Conservation (phyloP, 2,113 vertebrate genomes). For the Psophia crepitans region DNA sequence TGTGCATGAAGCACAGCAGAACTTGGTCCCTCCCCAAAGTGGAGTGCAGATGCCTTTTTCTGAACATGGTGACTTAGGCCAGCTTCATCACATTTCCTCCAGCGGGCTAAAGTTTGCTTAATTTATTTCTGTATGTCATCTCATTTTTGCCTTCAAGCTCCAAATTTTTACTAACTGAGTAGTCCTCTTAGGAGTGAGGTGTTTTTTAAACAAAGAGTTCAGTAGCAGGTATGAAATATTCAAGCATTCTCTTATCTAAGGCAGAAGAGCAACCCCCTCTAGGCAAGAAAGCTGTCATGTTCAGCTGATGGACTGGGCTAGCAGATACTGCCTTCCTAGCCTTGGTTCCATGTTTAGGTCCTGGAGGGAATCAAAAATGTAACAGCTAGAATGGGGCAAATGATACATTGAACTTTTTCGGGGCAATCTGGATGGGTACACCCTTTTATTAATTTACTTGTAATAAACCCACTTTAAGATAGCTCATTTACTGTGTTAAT, state of each 20-base stretch:
- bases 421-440: not conserved
- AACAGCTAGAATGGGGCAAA: not conserved
- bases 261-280: not conserved
- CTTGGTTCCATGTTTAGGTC: not conserved
- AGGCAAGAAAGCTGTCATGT: not conserved
- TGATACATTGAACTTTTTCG: not conserved
- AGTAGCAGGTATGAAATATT: not conserved
- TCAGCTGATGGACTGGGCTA: not conserved
- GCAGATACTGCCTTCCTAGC: not conserved
- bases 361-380: not conserved
- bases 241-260: not conserved
- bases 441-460: not conserved
- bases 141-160: constrained; percentile 12
- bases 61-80: not conserved
- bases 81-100: not conserved
- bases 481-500: not conserved
- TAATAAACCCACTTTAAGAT: not conserved
- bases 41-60: not conserved
- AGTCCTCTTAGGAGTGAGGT: not conserved
- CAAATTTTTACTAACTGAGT: not conserved
- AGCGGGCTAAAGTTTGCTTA: not conserved
- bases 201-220: not conserved
- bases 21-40: not conserved
- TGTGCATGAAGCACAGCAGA: not conserved
- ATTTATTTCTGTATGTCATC: not conserved